Conservation (phyloP, 2,113 vertebrate species). For the Lampris incognitus region DNA sequence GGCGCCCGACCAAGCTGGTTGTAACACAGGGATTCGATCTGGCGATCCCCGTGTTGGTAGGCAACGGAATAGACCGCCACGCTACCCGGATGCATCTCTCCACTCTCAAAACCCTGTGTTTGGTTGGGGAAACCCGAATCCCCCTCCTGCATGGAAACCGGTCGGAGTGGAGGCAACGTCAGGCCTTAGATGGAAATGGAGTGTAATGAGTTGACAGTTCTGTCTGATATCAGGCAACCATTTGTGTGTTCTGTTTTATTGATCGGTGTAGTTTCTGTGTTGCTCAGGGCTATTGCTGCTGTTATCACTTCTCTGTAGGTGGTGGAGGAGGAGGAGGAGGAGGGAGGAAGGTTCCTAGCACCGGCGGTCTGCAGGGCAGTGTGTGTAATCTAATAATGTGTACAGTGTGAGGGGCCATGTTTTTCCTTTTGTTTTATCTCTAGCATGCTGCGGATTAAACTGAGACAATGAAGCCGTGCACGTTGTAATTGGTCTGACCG, state of each 20-base stretch:
- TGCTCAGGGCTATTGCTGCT: conserved; percentile 62
- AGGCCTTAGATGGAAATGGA: no score
- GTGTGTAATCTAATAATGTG: conserved; percentile 44
- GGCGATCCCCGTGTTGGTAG: no score
- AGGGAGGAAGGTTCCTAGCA: conserved; percentile 42
- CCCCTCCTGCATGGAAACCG: no score
- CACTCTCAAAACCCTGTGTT: no score
- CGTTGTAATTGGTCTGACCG: conserved; percentile 5
- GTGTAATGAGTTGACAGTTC: no score
- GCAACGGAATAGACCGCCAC: no score
- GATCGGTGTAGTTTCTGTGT: conserved; percentile 66
- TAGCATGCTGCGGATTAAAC: conserved; percentile 12
- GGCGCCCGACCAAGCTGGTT: no score
- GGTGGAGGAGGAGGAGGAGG: conserved; percentile 28
- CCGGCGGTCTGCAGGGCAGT: conserved; percentile 37
- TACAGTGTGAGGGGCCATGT: conserved; percentile 24
- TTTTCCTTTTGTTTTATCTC: conserved; percentile 7
- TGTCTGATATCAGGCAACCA: no score
- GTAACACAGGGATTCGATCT: no score
- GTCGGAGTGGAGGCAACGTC: no score
- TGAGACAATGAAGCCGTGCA: conserved; percentile 5
- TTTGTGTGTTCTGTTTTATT: conserved; percentile 55
- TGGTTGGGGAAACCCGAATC: no score
- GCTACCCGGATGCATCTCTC: no score
- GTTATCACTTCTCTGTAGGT: conserved; percentile 70